These are phyloP conservation scores for Eclectus roratus DNA, from an alignment of 2,113 vertebrate species.

Conservation along the genomic window DNA sequence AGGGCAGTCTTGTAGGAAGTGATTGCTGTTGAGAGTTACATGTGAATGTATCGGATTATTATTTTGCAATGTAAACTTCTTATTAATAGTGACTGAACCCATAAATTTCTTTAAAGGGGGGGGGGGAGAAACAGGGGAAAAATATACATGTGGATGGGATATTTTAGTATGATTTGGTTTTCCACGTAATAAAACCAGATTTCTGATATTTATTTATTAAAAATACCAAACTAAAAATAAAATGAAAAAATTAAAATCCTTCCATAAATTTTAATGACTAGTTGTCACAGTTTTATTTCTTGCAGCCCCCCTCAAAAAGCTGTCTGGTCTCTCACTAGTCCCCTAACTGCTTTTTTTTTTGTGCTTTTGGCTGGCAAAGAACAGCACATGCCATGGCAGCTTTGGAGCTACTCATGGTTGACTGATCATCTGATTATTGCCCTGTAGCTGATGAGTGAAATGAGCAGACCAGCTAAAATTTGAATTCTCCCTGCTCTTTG, in stretches of 20 bases:
- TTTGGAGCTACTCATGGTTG: background rate
- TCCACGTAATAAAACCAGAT: rapidly evolving
- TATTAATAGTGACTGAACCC: background rate
- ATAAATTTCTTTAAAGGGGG: background rate
- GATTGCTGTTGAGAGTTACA: background rate
- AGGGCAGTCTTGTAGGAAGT: background rate
- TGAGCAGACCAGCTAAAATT: constrained; percentile 1
- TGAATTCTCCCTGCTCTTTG: background rate
- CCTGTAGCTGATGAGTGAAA: background rate
- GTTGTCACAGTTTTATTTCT: background rate
- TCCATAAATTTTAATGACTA: background rate
- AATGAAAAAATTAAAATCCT: background rate
- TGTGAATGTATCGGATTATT: background rate
- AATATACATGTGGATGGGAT: background rate
- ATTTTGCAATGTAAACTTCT: background rate
- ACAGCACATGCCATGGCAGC: background rate
- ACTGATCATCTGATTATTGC: constrained; percentile 1
- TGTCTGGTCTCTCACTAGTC: background rate
- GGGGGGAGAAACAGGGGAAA: background rate
- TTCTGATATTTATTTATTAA: too few relatives aligned
- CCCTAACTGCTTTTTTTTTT: background rate
- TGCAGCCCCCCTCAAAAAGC: background rate
- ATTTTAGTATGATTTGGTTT: background rate
- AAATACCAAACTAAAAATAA: background rate
- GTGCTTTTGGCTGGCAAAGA: background rate